These are phyloP conservation scores for Schizaphis graminum DNA, from an alignment of 2,888 invertebrate species.

Conservation along the genomic window DNA sequence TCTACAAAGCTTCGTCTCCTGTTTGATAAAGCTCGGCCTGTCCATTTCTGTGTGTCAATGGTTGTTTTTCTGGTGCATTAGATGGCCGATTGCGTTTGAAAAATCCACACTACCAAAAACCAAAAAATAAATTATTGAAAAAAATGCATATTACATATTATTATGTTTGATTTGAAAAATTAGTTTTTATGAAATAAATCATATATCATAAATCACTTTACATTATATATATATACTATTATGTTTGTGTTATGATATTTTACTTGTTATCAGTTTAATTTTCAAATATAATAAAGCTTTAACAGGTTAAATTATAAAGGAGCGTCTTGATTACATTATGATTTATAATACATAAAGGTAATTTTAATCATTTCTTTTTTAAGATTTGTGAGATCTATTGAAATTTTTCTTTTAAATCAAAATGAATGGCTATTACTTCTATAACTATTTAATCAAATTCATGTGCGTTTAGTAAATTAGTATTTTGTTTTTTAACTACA, in stretches of 20 bases:
- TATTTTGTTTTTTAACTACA: too few relatives aligned
- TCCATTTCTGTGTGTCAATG: constrained; percentile 81
- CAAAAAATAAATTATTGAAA: constrained; percentile 19
- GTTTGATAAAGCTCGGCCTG: constrained; percentile 73
- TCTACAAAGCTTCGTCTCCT: constrained; percentile 76
- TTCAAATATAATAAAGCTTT: background rate
- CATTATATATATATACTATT: too few relatives aligned
- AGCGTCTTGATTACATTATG: background rate
- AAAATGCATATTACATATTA: background rate
- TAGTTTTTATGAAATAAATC: background rate
- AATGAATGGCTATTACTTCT: background rate
- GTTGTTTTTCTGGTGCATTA: constrained; percentile 87
- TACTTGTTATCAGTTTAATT: background rate
- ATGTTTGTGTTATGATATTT: background rate
- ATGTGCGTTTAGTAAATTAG: background rate
- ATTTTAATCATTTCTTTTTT: background rate
- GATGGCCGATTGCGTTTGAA: constrained; percentile 89
- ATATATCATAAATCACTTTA: background rate
- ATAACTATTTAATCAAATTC: background rate
- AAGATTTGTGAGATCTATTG: background rate
- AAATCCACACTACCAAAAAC: constrained; percentile 83
- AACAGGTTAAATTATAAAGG: background rate
- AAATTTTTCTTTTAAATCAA: background rate
- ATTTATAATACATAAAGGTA: background rate
- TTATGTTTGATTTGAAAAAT: background rate